Evolutionary conservation across 2,797 vertebrate genomes (phyloP), one percentile per base, ranked within the genome.

Genomic region (Myoxocephalus aenaeus): DNA sequence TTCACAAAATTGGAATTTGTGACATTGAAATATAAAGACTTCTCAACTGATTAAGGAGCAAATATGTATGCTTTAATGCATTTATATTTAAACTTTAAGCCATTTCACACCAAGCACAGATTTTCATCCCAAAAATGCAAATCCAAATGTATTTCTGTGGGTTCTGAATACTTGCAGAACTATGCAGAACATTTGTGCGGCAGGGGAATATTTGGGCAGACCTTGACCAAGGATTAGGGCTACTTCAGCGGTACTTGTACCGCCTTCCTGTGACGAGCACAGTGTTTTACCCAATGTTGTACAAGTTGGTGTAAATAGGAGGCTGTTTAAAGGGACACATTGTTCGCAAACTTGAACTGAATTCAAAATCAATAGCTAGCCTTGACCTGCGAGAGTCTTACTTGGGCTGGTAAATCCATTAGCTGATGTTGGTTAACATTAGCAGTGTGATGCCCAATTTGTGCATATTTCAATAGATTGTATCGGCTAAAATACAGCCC

Each of bases 1-100:
- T 51, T 34, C 18, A 7, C 48, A 70, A 46, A 77, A 48, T 13
- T 65, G 10, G 29, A 65, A 65, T 70, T 67, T 36, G 15, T 58
- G 12, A 25, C 38, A 73, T 38, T 58, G 42, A 50, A 15, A 27
- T 56, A 40, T 14, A 20, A 20, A 73, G 6, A 18, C 7, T 59
- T 40, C 11, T 59, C 22, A 27, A 56, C 6, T 17, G 4, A 9
- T 75, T n/a, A 58, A 65, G 14, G 32, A 66, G 7, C 7, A 29
- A 25, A 48, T 2, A 29, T 4, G 36, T n/a, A 44, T 14, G 3
- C 12, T 64, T 1, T 46, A 9, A 34, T 36, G 36, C 27, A 32
- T 73, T 34, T 32, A 1, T 29, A 67, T 65, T 48, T 59, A n/a
- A 63, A 40, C 20, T 38, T 63, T 8, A 61, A 61, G 58, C 20